These are phyloP conservation scores for Pitangus sulphuratus DNA, from an alignment of 2,797 vertebrate genomes.

Conservation along the genomic window DNA sequence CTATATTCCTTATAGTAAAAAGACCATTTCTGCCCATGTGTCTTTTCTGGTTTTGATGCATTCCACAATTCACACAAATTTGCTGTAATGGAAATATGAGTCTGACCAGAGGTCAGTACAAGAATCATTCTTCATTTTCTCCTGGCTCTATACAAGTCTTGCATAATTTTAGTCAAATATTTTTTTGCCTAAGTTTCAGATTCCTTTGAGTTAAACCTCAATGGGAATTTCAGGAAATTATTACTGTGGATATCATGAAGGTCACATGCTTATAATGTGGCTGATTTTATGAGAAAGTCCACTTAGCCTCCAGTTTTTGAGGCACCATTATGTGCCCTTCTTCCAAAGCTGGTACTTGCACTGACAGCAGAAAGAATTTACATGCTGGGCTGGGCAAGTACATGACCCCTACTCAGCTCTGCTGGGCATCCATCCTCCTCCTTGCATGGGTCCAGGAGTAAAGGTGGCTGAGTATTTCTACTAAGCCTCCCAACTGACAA, in stretches of 20 bases:
- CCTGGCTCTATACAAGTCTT: not conserved
- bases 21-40: not conserved
- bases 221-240: slow-evolving; percentile 62
- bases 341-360: not conserved
- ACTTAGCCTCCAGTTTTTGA: not conserved
- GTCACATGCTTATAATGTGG: slow-evolving; percentile 27
- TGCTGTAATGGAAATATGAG: not conserved
- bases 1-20: slow-evolving; percentile 37
- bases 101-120: not conserved
- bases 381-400: not conserved
- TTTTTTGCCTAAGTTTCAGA: slow-evolving; percentile 42
- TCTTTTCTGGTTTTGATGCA: slow-evolving; percentile 23
- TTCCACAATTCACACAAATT: not conserved
- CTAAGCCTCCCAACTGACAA: not conserved
- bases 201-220: slow-evolving; percentile 3
- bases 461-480: not conserved
- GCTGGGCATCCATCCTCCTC: not conserved
- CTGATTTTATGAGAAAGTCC: slow-evolving; percentile 24
- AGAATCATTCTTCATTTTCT: not conserved
- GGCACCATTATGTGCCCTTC: not conserved
- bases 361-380: not conserved
- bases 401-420: not conserved
- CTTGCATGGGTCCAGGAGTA: fast-evolving
- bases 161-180: slow-evolving; percentile 16
- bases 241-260: not conserved